Evolutionary conservation across 2,888 invertebrate species (phyloP), one percentile per base, ranked within the genome.

Genomic region (Brachyopa scutellaris): DNA sequence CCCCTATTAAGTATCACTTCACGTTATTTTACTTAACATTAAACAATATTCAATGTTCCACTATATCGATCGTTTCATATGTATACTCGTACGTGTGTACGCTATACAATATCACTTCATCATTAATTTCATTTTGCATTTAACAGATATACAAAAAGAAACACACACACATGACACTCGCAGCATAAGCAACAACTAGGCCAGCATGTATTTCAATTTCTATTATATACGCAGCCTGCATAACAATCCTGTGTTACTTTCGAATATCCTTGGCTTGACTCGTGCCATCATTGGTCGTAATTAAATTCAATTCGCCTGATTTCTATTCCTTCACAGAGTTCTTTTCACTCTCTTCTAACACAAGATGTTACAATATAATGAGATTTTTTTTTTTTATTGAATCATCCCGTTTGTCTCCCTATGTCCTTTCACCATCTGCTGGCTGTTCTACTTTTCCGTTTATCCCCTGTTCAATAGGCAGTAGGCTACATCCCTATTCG

Each of bases 261-360:
- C 15, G 11, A 21, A 21, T 53, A 36, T 36, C 33, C 21, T 47
- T 11, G 17, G 36, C 7, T 13, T 1, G 51, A 40, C 72, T 72
- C 64, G 70, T 72, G 64, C 64, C 51, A 53, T n/a, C n/a, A n/a
- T 33, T 62, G 70, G 51, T 62, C 49, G 62, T 73, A 74, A 80
- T 80, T 80, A 69, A 74, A 80, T 80, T 80, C 67, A 74, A 69
- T 80, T 69, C 69, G 55, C 42, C 23, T 47, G 31, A 19, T 64
- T 80, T 11, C 40, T 55, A 19, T 42, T 55, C 1, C n/a, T 23
- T 9, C 3, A 8, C 6, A 5, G 26, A 26, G 26, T 26, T 6
- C 26, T 26, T 26, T 26, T 26, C 26, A 5, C 26, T 26, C 6
- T n/a, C n/a, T n/a, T n/a, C n/a, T n/a, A n/a, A n/a, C n/a, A n/a